Percentiles rank a stretch among this genome's conserved stretches.
Evolutionary conservation across 2,888 invertebrate genomes (phyloP).

Genomic region (Phyllotreta striolata): DNA sequence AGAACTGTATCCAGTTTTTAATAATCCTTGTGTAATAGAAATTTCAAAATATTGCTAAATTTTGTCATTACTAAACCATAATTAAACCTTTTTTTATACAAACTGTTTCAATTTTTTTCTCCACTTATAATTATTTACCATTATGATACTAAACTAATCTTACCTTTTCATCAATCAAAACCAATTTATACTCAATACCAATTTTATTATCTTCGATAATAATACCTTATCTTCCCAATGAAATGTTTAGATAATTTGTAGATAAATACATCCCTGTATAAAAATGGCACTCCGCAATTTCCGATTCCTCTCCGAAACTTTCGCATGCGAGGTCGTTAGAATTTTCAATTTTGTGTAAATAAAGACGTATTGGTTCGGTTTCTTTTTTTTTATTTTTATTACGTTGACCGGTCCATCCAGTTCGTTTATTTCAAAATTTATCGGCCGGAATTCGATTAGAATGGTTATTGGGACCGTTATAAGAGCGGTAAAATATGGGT

Average conservation of each 20-base stretch:
- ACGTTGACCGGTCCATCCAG: conserved; percentile 35
- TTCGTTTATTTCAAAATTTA: conserved; percentile 39
- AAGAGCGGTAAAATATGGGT: conserved; percentile 29
- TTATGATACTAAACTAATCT: no score
- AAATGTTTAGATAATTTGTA: no score
- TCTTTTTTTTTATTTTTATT: conserved; percentile 40
- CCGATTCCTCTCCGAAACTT: conserved; percentile 24
- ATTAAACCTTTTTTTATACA: no score
- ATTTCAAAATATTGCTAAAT: neutral
- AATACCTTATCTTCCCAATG: conserved; percentile 5
- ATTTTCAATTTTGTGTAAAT: conserved; percentile 43
- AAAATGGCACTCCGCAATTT: conserved; percentile 15
- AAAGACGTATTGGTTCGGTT: conserved; percentile 45
- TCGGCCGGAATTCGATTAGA: conserved; percentile 39
- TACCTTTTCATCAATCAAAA: no score
- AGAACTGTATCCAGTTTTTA: conserved; percentile 3
- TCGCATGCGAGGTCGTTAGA: conserved; percentile 27
- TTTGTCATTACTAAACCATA: no score
- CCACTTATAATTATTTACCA: no score
- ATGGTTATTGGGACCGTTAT: conserved; percentile 27
- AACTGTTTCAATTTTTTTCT: no score
- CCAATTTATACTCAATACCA: neutral
- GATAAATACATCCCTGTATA: conserved; percentile 16
- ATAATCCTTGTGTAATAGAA: neutral
- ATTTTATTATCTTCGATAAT: neutral